These are phyloP conservation scores for Harpagoxenus sublaevis DNA, from an alignment of 2,888 invertebrate genomes.

Conservation along the genomic window DNA sequence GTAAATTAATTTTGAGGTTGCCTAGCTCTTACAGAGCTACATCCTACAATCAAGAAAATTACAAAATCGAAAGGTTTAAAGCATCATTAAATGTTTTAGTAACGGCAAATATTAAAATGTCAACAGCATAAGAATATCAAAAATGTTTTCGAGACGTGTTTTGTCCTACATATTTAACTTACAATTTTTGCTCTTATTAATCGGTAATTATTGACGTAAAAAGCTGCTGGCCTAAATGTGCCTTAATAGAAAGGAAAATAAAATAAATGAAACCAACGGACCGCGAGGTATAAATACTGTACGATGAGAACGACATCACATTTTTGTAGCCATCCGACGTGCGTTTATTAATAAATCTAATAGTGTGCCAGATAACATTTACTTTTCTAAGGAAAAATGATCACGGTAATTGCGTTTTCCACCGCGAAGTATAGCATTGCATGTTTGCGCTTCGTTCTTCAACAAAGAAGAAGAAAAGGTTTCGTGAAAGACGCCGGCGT, in stretches of 20 bases:
- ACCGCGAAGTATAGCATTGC: conserved; percentile 19
- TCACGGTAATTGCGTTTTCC: conserved; percentile 12
- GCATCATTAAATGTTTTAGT: not conserved
- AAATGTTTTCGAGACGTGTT: not conserved
- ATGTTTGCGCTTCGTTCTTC: conserved; percentile 30
- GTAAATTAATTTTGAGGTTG: conserved; percentile 5
- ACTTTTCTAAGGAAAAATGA: conserved; percentile 26
- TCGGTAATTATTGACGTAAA: conserved; percentile 5
- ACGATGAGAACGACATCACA: not conserved
- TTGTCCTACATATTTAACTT: not conserved
- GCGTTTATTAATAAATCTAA: conserved; percentile 10
- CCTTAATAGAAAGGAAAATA: conserved; percentile 9
- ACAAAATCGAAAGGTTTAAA: not conserved
- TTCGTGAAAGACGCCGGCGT: conserved; percentile 39
- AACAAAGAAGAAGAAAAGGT: conserved; percentile 29
- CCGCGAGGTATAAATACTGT: not conserved
- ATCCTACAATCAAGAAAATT: not conserved
- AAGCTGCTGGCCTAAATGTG: not conserved
- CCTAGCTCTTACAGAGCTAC: not conserved
- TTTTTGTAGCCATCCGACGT: not conserved
- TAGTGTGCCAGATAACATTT: not conserved
- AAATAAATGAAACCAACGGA: conserved; percentile 8
- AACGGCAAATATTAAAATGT: not conserved
- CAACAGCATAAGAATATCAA: not conserved
- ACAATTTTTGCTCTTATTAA: not conserved